phyloP scores from a whole-genome alignment of 2,888 invertebrate genomes.

The Sesamia inferens region DNA sequence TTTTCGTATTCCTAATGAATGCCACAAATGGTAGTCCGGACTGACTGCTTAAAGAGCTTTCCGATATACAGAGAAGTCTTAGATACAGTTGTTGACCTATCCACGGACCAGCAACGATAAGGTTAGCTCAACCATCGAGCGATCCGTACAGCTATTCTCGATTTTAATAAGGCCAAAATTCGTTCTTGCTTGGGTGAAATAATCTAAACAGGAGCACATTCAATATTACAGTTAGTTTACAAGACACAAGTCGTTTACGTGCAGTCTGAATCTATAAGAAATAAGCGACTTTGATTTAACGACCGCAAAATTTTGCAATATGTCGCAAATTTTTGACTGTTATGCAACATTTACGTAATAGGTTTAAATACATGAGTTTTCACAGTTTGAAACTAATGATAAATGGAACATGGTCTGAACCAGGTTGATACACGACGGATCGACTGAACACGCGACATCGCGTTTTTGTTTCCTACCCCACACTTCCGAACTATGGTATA shows the following conservation, averaged over 20 bases:
- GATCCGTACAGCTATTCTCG: not conserved
- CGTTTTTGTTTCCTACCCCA: conserved; percentile 44
- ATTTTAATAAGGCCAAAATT: not conserved
- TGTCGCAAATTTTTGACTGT: too few relatives aligned
- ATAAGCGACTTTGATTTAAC: too few relatives aligned
- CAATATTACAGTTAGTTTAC: too few relatives aligned
- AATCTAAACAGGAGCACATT: not conserved
- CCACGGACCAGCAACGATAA: too few relatives aligned
- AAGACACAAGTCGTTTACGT: too few relatives aligned
- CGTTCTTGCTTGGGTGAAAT: not conserved
- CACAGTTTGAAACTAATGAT: conserved; percentile 48
- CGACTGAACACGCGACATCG: conserved; percentile 49
- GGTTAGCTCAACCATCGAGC: too few relatives aligned
- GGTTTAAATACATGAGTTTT: conserved; percentile 36
- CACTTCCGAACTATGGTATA: conserved; percentile 9
- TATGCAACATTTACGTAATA: conserved; percentile 7
- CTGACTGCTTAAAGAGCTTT: not conserved
- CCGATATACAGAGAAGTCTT: not conserved
- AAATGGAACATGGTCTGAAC: conserved; percentile 45
- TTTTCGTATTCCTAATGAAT: not conserved
- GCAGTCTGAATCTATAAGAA: too few relatives aligned
- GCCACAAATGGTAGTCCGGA: not conserved
- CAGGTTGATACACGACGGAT: conserved; percentile 24
- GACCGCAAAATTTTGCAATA: not conserved
- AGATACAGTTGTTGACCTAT: not conserved